These are phyloP conservation scores for Subanguina moxae DNA, from an alignment of 1,140 invertebrate genomes.

Conservation along the genomic window DNA sequence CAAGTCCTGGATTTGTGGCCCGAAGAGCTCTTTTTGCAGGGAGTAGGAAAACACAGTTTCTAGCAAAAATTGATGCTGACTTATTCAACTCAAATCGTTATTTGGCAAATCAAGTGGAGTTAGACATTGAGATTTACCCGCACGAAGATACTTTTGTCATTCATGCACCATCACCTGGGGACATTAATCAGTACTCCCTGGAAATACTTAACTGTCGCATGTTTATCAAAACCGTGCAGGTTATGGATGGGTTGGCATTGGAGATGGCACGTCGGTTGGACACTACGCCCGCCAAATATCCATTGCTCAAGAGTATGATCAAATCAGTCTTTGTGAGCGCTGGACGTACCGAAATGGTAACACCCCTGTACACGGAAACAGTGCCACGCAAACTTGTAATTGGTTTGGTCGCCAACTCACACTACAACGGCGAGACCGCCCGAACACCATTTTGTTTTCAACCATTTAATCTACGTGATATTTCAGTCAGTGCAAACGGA, in stretches of 20 bases:
- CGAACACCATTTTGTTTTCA: conserved; percentile 25
- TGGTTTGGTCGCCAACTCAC: background rate
- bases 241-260: conserved; percentile 28
- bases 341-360: background rate
- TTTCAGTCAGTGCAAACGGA: background rate
- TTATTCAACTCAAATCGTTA: conserved; percentile 26
- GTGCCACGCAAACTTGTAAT: conserved; percentile 20
- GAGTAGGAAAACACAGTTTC: conserved; percentile 14
- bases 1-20: background rate
- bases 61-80: conserved; percentile 38
- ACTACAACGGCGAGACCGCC: conserved; percentile 5
- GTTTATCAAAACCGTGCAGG: conserved; percentile 21
- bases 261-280: conserved; percentile 15
- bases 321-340: conserved; percentile 7
- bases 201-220: conserved; percentile 16
- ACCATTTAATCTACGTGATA: conserved; percentile 19
- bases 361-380: too few species aligned
- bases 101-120: conserved; percentile 26
- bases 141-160: conserved; percentile 18
- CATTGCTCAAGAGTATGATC: conserved; percentile 19
- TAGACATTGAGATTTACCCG: conserved; percentile 23
- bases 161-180: background rate
- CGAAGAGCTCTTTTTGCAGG: background rate
- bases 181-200: conserved; percentile 5
- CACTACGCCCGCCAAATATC: conserved; percentile 8